These are phyloP conservation scores for Cyrtorhinus lividipennis DNA, from an alignment of 1,140 invertebrate species.

Conservation along the genomic window DNA sequence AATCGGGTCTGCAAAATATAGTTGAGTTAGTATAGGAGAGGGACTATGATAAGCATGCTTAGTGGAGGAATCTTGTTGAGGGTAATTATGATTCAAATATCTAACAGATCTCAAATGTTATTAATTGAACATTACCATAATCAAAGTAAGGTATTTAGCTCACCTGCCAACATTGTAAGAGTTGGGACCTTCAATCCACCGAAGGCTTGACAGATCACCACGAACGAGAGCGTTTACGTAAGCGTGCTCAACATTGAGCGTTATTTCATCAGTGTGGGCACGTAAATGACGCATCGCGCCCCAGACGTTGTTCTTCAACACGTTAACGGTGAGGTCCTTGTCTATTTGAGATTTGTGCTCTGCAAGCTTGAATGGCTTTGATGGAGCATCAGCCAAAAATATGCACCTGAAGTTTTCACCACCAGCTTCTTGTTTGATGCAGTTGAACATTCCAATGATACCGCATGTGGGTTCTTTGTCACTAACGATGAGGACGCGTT, in stretches of 20 bases:
- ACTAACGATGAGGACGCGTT: constrained; percentile 54
- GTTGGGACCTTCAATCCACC: constrained; percentile 82
- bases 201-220: constrained; percentile 80
- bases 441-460: constrained; percentile 75
- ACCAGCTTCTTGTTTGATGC: constrained; percentile 68
- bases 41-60: background rate
- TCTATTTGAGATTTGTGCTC: constrained; percentile 37
- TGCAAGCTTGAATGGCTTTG: background rate
- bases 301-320: constrained; percentile 60
- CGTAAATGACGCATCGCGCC: constrained; percentile 68
- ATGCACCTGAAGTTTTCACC: constrained; percentile 49
- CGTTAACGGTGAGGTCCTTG: constrained; percentile 71
- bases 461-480: constrained; percentile 54
- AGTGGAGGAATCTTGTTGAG: background rate
- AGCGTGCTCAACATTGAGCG: constrained; percentile 53
- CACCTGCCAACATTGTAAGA: constrained; percentile 33
- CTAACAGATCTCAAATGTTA: background rate
- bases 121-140: too few species aligned
- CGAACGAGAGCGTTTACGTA: constrained; percentile 81
- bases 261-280: constrained; percentile 43
- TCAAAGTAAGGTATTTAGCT: too few species aligned
- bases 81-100: background rate
- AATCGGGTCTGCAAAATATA: constrained; percentile 29
- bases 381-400: constrained; percentile 16
- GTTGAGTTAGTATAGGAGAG: background rate